Conservation (phyloP, 2,113 vertebrate genomes). For the Miniopterus natalensis region DNA sequence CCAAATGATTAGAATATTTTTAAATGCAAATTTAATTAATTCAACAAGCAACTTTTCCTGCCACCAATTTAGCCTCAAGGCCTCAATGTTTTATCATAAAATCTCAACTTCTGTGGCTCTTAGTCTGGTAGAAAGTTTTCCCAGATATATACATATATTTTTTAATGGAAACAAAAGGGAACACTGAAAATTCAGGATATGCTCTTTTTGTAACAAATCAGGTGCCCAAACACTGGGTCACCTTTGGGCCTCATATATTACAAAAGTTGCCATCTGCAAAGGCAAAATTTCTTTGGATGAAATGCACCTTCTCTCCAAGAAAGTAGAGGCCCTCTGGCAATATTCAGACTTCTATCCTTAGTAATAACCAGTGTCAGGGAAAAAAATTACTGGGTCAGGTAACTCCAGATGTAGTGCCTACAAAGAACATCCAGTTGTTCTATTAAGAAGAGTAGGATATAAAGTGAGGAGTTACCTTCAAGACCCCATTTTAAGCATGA, state of each 20-base stretch:
- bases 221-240: not conserved
- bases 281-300: not conserved
- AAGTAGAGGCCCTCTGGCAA: not conserved
- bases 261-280: not conserved
- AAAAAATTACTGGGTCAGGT: not conserved
- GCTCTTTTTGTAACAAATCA: not conserved
- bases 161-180: not conserved
- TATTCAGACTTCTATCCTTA: not conserved
- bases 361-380: not conserved
- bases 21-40: conserved; percentile 44
- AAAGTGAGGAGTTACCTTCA: not conserved
- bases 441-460: not conserved
- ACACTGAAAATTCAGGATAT: not conserved
- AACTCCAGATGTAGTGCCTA: not conserved
- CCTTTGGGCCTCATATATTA: not conserved
- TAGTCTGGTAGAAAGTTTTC: not conserved
- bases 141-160: not conserved
- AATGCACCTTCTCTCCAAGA: not conserved
- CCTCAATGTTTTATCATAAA: not conserved
- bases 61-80: not conserved
- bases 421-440: not conserved
- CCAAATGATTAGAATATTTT: conserved; percentile 44
- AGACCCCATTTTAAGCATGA: not conserved
- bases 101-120: not conserved
- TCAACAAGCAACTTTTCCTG: conserved; percentile 30